Percentiles rank a stretch among this genome's conserved stretches.
Conservation (phyloP, 2,113 vertebrate species). For the Syngnathoides biaculeatus region DNA sequence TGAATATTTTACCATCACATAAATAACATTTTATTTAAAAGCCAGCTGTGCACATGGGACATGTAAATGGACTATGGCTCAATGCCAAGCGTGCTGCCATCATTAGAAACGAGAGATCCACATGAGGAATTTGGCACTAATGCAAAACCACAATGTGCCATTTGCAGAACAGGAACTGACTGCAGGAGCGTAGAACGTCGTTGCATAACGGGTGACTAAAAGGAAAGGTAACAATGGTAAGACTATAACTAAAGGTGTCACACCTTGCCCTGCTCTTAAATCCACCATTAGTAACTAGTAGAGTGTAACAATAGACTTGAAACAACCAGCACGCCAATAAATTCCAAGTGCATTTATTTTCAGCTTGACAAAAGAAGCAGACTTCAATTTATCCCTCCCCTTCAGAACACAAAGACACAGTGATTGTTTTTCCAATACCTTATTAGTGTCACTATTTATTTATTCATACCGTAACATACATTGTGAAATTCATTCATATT, state of each 20-base stretch:
- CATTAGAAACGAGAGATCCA: conserved; percentile 25
- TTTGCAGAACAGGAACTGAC: conserved; percentile 21
- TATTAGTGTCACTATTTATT: conserved; percentile 57
- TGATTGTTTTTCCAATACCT: conserved; percentile 22
- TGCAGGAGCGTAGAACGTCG: conserved; percentile 23
- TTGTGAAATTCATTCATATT: conserved; percentile 48
- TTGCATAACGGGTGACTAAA: conserved; percentile 21
- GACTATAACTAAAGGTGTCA: conserved; percentile 56
- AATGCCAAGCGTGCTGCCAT: conserved; percentile 18
- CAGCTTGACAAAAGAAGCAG: conserved; percentile 50
- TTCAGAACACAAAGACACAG: conserved; percentile 34
- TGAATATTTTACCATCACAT: conserved; percentile 61
- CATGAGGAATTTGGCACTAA: conserved; percentile 12
- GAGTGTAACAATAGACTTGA: conserved; percentile 70
- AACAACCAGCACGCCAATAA: conserved; percentile 68
- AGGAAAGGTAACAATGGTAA: conserved; percentile 43
- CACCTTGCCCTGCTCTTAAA: conserved; percentile 59
- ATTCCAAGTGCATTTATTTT: conserved; percentile 66
- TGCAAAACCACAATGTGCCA: conserved; percentile 8
- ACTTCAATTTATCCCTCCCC: conserved; percentile 41
- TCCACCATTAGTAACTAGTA: conserved; percentile 56
- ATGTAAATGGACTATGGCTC: conserved; percentile 17
- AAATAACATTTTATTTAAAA: conserved; percentile 57
- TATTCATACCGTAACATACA: conserved; percentile 37
- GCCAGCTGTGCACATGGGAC: conserved; percentile 32